Percentiles rank a stretch among this genome's conserved stretches.
Conservation (phyloP, 2,797 vertebrate genomes). For the Vireo griseus region DNA sequence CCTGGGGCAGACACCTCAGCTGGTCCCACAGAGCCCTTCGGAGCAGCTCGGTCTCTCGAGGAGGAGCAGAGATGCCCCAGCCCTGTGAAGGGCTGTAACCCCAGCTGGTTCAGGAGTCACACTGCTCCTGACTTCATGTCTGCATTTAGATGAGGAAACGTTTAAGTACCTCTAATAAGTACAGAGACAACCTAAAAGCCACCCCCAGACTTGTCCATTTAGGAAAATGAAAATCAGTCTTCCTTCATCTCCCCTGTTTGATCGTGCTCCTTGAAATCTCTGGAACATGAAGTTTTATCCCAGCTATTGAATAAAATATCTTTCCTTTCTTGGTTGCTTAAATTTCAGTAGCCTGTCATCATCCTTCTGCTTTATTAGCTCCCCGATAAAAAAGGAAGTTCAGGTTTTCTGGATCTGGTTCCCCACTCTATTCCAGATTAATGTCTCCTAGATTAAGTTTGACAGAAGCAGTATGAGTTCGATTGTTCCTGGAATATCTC, state of each 20-base stretch:
- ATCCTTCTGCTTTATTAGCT: neutral
- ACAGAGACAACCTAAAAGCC: neutral
- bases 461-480: constrained; percentile 42
- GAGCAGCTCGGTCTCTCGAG: neutral
- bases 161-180: neutral
- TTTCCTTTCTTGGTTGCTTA: neutral
- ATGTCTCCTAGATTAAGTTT: constrained; percentile 38
- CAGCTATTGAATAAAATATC: neutral
- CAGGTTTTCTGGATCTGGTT: neutral
- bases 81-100: neutral
- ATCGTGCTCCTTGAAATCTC: neutral
- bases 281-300: neutral
- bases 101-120: rapidly evolving
- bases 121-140: neutral
- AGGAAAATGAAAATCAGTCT: neutral
- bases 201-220: neutral
- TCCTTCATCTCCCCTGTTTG: neutral
- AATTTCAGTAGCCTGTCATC: neutral
- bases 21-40: neutral
- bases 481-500: constrained; percentile 56
- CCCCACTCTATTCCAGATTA: constrained; percentile 16
- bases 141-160: neutral
- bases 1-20: neutral
- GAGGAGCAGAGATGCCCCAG: neutral
- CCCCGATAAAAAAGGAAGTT: neutral